phyloP scores from a whole-genome alignment of 1,140 invertebrate genomes.

The Heliconius eleuchia region DNA sequence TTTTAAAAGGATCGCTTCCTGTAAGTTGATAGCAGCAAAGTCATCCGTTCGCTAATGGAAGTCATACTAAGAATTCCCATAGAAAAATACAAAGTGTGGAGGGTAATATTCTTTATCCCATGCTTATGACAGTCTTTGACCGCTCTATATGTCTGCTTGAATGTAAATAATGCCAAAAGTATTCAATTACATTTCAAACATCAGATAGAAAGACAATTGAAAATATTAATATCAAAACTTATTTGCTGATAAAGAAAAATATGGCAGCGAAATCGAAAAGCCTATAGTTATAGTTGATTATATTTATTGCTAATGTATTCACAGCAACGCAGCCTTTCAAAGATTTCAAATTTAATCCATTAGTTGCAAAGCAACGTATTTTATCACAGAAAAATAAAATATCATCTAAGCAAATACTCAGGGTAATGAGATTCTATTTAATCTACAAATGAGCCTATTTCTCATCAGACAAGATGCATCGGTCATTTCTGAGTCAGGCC shows the following conservation, averaged over 20 bases:
- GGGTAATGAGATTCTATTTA: conserved; percentile 31
- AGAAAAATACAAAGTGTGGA: neutral
- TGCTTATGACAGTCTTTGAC: neutral
- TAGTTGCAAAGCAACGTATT: conserved; percentile 24
- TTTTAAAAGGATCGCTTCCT: conserved; percentile 62
- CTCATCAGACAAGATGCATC: conserved; percentile 27
- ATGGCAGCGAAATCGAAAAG: neutral
- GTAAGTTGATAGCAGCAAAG: conserved; percentile 37
- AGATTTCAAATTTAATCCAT: conserved; percentile 21
- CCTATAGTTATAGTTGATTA: conserved; percentile 8
- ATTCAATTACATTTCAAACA: neutral
- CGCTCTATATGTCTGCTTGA: neutral
- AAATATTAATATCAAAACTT: neutral
- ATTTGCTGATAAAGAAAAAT: neutral
- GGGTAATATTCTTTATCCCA: conserved; percentile 3
- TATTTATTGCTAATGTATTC: conserved; percentile 3
- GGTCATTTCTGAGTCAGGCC: conserved; percentile 31
- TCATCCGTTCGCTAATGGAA: conserved; percentile 23
- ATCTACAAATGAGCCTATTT: conserved; percentile 37
- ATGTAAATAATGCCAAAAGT: neutral
- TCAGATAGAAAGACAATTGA: neutral
- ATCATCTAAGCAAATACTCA: conserved; percentile 31
- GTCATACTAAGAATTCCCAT: conserved; percentile 16
- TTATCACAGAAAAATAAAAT: conserved; percentile 23
- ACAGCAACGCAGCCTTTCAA: neutral